Conservation (phyloP, 2,113 vertebrate species). For the Erinaceus europaeus region DNA sequence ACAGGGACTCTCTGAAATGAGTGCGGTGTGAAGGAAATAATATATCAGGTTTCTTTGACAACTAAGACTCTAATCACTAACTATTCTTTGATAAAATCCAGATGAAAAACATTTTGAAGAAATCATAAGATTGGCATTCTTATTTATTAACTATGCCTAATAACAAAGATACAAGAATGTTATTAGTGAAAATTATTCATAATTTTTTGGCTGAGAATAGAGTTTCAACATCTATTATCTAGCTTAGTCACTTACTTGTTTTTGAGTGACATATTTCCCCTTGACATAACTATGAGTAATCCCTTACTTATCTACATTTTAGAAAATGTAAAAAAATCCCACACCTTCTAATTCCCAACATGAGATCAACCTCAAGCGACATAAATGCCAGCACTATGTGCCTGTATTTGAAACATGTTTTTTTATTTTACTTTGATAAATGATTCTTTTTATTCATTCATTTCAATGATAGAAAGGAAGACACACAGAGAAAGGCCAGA, state of each 20-base stretch:
- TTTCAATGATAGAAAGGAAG: too few relatives aligned
- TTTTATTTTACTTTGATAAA: not conserved
- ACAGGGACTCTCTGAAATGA: not conserved
- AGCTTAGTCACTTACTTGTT: not conserved
- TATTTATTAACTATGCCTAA: not conserved
- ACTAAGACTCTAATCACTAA: not conserved
- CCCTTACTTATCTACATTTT: not conserved
- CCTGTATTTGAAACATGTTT: not conserved
- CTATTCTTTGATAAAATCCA: not conserved
- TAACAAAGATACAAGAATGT: not conserved
- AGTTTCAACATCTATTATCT: not conserved
- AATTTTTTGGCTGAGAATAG: not conserved
- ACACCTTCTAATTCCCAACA: not conserved
- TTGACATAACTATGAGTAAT: not conserved
- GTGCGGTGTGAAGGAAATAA: conserved; percentile 1
- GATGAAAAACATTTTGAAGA: conserved; percentile 15
- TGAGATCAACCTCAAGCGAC: not conserved
- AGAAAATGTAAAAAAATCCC: conserved; percentile 10
- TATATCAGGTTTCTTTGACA: not conserved
- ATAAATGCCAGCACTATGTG: not conserved
- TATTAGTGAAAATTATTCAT: not conserved
- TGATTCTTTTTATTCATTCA: too few relatives aligned
- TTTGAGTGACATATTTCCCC: not conserved
- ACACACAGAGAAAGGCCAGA: too few relatives aligned
- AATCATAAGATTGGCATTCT: not conserved